phyloP scores from a whole-genome alignment of 2,888 invertebrate genomes.

The Mimas tiliae region DNA sequence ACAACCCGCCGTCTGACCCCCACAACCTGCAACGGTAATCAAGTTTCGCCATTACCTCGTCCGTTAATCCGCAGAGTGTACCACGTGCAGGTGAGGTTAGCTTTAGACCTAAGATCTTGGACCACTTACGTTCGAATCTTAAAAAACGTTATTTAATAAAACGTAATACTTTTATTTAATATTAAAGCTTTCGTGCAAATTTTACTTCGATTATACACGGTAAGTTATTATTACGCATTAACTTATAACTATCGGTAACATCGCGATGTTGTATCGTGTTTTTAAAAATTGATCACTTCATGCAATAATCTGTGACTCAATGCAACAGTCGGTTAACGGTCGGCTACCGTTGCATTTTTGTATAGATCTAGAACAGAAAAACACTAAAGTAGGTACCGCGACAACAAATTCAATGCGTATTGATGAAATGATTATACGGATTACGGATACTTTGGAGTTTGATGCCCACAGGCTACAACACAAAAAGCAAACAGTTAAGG shows the following conservation, averaged over 20 bases:
- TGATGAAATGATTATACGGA: neutral
- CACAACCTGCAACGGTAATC: no score
- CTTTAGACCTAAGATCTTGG: no score
- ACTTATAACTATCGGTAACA: slow-evolving; percentile 40
- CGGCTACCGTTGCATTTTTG: slow-evolving; percentile 33
- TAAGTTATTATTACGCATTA: slow-evolving; percentile 41
- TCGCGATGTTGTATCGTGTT: slow-evolving; percentile 38
- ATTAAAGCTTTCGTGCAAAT: slow-evolving; percentile 39
- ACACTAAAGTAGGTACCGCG: neutral
- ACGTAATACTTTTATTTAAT: slow-evolving; percentile 3
- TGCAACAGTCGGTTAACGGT: slow-evolving; percentile 37
- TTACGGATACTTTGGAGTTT: no score
- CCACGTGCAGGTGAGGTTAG: no score
- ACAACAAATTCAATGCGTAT: neutral
- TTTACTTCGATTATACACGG: slow-evolving; percentile 36
- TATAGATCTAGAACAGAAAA: slow-evolving; percentile 23
- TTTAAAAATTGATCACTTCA: slow-evolving; percentile 42
- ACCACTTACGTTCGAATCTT: no score
- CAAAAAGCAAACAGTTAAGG: no score
- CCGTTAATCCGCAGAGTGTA: no score
- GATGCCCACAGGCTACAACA: no score
- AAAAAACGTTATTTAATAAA: slow-evolving; percentile 3
- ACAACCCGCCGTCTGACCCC: no score
- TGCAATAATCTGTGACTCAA: slow-evolving; percentile 39
- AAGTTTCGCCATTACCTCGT: no score